phyloP scores from a whole-genome alignment of 2,113 vertebrate genomes.

The Okapia johnstoni region DNA sequence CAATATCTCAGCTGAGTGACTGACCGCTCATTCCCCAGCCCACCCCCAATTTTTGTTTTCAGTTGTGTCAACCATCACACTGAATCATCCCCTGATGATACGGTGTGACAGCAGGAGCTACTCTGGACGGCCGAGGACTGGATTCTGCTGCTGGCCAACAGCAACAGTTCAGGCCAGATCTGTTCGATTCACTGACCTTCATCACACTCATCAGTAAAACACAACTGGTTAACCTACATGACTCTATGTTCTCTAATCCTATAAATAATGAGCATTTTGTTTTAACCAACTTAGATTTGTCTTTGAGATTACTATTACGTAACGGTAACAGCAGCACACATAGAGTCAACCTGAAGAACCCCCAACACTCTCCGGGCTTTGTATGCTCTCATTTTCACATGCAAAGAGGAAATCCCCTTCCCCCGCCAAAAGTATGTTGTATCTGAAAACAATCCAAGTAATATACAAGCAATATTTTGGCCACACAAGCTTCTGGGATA shows the following conservation, averaged over 20 bases:
- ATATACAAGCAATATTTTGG: neutral
- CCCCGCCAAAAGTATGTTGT: neutral
- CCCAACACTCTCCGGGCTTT: neutral
- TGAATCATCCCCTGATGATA: neutral
- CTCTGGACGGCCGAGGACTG: neutral
- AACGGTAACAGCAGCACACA: constrained; percentile 5
- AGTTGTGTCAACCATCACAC: neutral
- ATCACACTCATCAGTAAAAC: neutral
- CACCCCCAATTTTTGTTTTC: neutral
- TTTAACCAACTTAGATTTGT: constrained; percentile 18
- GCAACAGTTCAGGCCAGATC: neutral
- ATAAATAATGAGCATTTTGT: constrained; percentile 28
- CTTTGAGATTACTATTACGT: neutral
- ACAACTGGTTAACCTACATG: neutral
- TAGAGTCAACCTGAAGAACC: neutral
- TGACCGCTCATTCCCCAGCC: neutral
- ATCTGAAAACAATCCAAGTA: constrained; percentile 7
- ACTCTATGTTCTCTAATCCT: neutral
- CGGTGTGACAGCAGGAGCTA: neutral
- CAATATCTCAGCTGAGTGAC: neutral
- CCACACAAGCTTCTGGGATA: neutral
- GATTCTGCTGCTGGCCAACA: neutral
- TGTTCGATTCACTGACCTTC: neutral
- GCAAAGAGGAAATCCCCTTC: neutral
- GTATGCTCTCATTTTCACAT: constrained; percentile 14